Base-by-base conservation (phyloP, 2,888 invertebrate genomes). In the Meloe dianella region DNA sequence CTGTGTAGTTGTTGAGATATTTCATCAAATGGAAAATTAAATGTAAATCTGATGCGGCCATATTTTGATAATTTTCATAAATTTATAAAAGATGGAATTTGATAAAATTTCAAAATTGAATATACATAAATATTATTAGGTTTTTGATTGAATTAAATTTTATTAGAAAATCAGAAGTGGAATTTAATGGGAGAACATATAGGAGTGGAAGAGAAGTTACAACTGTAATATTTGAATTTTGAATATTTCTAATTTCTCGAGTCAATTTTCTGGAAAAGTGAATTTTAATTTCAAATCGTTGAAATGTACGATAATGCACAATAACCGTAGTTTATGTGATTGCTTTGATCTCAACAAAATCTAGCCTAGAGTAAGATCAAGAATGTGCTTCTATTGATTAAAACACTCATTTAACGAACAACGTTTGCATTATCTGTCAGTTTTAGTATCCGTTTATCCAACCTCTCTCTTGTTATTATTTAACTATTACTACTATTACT, bases 301-400 rank as follows among this genome's bases (percentile, higher is more conserved):
- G 0, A 27, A 27, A 27, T 4, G 27, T 4, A 27, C 27, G 27
- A 27, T 2, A 27, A 27, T 27, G 4, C 4, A 4, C 27, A 27
- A 27, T 27, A 27, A 27, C 4, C 4, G 27, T 27, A 4, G 27
- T 27, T 27, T 27, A 27, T 27, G 2, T 1, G 20, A 20, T 20
- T 24, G 24, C 54, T 54, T 54, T 54, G 54, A 54, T 54, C 54
- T 54, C 54, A 10, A 22, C 24, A 54, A 10, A 54, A 54, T 54
- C 24, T 54, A 10, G 9, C 47, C 47, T 47, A 47, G 47, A 47
- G 47, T 9, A 9, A 10, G 24, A 24, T 54, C 12, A 24, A 12
- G 51, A 24, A 14, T 1, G 51, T 54, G 4, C 24, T 24, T 54
- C 24, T 10, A 54, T 14, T 54, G 24, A 54, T 54, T 54, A 54